Conservation (phyloP, 1,140 invertebrate genomes). For the Achroia grisella region DNA sequence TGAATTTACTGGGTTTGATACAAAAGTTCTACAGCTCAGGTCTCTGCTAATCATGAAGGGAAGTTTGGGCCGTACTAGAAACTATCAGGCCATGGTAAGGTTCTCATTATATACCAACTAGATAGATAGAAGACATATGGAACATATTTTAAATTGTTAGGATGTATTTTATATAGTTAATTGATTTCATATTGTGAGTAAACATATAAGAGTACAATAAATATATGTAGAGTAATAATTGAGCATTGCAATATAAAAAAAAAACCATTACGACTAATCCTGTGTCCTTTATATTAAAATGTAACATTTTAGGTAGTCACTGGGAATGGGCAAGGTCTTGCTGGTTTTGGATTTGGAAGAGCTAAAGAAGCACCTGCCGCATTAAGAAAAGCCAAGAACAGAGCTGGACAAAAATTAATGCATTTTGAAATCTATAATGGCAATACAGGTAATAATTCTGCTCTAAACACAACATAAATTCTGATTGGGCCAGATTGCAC, state of each 20-base stretch:
- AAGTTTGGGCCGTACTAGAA: conserved; percentile 84
- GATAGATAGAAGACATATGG: too few species aligned
- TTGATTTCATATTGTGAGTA: too few species aligned
- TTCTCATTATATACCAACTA: too few species aligned
- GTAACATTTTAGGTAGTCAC: conserved; percentile 80
- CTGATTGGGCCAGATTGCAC: too few species aligned
- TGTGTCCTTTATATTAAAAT: too few species aligned
- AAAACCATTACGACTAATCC: too few species aligned
- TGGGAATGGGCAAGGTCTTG: conserved; percentile 92
- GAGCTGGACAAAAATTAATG: conserved; percentile 89
- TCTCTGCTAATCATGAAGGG: conserved; percentile 89
- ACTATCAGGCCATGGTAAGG: conserved; percentile 74
- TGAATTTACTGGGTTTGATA: conserved; percentile 90
- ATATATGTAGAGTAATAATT: too few species aligned
- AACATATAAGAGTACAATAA: too few species aligned
- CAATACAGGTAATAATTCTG: conserved; percentile 81
- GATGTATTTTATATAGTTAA: too few species aligned
- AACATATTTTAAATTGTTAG: background rate
- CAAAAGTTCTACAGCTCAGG: conserved; percentile 88
- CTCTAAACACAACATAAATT: too few species aligned
- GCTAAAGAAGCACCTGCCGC: conserved; percentile 78
- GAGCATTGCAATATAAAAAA: too few species aligned
- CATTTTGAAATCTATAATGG: conserved; percentile 86
- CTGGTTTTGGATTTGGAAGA: conserved; percentile 86
- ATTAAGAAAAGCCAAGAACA: conserved; percentile 86